Percentiles rank a stretch among this genome's conserved stretches.
phyloP scores from a whole-genome alignment of 1,140 invertebrate species.

The Orchesella cincta region DNA sequence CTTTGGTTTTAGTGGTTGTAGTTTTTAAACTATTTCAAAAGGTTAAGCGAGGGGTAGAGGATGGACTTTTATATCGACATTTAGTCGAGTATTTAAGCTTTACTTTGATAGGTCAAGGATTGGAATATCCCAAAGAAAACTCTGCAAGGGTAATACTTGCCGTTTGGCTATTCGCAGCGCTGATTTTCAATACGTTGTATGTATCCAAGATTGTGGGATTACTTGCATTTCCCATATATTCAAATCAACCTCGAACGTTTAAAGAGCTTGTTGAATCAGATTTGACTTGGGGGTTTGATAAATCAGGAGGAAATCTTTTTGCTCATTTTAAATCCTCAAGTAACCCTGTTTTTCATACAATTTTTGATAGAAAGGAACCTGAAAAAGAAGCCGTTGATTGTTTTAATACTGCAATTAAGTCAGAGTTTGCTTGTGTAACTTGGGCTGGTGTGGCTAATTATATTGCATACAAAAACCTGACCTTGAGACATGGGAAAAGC shows the following conservation, averaged over 20 bases:
- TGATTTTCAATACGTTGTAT: slow-evolving; percentile 5
- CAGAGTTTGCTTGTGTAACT: slow-evolving; percentile 5
- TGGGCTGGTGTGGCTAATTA: not conserved
- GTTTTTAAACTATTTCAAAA: not conserved
- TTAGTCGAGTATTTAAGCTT: not conserved
- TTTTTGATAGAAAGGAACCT: not conserved
- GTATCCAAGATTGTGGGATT: slow-evolving; percentile 14
- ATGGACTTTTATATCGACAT: not conserved
- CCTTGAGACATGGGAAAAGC: not conserved
- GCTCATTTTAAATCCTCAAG: not conserved
- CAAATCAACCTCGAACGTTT: slow-evolving; percentile 8
- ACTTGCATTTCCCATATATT: slow-evolving; percentile 5
- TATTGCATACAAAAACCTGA: slow-evolving; percentile 4
- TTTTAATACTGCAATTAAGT: not conserved
- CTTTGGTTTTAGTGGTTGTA: not conserved
- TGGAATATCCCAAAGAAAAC: not conserved
- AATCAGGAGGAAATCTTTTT: not conserved
- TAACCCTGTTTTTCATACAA: not conserved
- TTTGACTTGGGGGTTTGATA: slow-evolving; percentile 6
- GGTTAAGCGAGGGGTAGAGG: not conserved
- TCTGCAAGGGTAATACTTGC: not conserved
- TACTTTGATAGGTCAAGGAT: not conserved
- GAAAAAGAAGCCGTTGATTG: not conserved
- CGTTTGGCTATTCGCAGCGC: not conserved
- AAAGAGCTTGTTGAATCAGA: not conserved